These are phyloP conservation scores for Monochamus alternatus DNA, from an alignment of 2,888 invertebrate genomes.

Conservation along the genomic window DNA sequence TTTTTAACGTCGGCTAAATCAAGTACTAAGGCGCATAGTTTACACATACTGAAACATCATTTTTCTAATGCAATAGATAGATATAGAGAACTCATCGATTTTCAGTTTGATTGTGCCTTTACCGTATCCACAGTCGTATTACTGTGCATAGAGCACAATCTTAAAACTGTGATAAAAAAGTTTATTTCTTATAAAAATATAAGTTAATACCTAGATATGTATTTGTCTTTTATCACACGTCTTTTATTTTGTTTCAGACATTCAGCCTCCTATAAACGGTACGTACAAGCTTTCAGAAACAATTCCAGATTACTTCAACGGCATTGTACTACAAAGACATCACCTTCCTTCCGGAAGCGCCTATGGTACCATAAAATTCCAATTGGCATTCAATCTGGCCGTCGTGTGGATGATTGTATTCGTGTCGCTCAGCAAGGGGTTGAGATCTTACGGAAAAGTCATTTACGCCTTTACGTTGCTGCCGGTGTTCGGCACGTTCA, in stretches of 20 bases:
- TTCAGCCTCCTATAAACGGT: conserved; percentile 63
- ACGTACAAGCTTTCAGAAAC: conserved; percentile 80
- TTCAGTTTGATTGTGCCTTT: too few relatives aligned
- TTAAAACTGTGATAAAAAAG: too few relatives aligned
- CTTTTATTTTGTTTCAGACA: conserved; percentile 57
- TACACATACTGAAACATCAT: too few relatives aligned
- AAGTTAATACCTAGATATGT: too few relatives aligned
- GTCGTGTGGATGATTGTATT: conserved; percentile 94
- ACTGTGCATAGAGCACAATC: too few relatives aligned
- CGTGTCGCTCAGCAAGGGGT: conserved; percentile 89
- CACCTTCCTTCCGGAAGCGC: conserved; percentile 66
- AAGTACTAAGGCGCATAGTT: too few relatives aligned
- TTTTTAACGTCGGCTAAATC: too few relatives aligned
- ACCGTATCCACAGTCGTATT: too few relatives aligned
- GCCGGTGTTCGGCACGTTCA: conserved; percentile 83
- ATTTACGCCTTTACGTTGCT: conserved; percentile 85
- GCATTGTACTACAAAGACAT: conserved; percentile 83
- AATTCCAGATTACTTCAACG: conserved; percentile 89
- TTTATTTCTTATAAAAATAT: too few relatives aligned
- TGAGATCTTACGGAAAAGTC: conserved; percentile 88
- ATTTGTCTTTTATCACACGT: too few relatives aligned
- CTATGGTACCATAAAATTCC: conserved; percentile 84
- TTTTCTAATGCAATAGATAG: too few relatives aligned
- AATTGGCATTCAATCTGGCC: conserved; percentile 91
- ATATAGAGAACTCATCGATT: too few relatives aligned